Evolutionary conservation across 2,113 vertebrate genomes (phyloP), one percentile per base, ranked within the genome.

Genomic region (Carassius gibelio): DNA sequence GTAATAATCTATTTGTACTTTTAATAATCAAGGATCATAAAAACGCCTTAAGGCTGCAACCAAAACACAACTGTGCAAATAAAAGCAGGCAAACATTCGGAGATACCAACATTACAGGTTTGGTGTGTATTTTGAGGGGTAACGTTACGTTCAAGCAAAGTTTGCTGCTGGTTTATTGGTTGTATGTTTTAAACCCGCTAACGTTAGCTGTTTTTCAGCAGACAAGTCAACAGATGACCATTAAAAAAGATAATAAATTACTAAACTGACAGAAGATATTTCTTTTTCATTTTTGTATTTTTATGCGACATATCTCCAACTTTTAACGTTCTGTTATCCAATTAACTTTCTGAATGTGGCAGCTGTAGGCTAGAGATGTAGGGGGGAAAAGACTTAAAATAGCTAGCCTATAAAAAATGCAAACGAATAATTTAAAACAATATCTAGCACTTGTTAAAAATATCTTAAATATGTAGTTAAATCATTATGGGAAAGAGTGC

Each of bases 51-150:
- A 36, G 74, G 75, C 57, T 66, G 74, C 61, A 42, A 57, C 74
- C 61, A 77, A 66, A 78, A 75, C 38, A 76, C 59, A 84, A 78
- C 36, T 55, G 75, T 55, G 74, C 69, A 86, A 86, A 86, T 81
- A 86, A 81, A 50, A 34, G 42, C 15, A 81, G 75, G 57, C 66
- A 81, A 66, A 84, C 74, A 78, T 69, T 64, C 42, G 62, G n/a
- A 68, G 48, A 57, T 77, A 86, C 85, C 64, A 85, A 83, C 72
- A 48, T 69, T 72, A 93, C 92, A 89, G 91, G 94, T 93, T 93
- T 90, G 91, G 89, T 91, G 89, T 93, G 91, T 94, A 84, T 91
- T 69, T 86, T 90, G 59, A 78, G 84, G 82, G 81, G 74, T 57
- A 26, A 26, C 26, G 26, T 26, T 26, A 84, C 55, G 80, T 87